phyloP scores from a whole-genome alignment of 2,113 vertebrate species.

The Indicator maculatus region DNA sequence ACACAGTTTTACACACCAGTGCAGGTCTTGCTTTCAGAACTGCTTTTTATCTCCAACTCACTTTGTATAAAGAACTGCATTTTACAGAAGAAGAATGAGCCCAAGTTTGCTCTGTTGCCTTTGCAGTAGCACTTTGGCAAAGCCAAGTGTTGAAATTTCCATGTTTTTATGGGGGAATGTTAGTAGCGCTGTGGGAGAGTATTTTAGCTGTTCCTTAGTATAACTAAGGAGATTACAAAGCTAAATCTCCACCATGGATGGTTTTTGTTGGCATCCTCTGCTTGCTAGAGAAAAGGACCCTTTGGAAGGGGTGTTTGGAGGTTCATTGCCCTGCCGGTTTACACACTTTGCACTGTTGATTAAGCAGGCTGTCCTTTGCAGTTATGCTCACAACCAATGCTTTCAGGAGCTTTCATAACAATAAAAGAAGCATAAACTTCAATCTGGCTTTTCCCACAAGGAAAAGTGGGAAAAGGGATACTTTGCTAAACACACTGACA shows the following conservation, averaged over 20 bases:
- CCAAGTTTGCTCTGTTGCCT: background rate
- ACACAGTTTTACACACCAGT: background rate
- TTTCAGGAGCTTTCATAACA: background rate
- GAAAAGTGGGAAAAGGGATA: background rate
- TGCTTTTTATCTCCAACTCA: background rate
- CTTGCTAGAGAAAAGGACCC: background rate
- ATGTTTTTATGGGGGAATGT: background rate
- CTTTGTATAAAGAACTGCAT: background rate
- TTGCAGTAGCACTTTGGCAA: constrained; percentile 17
- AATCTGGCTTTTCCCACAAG: background rate
- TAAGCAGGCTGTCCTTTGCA: background rate
- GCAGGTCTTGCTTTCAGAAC: constrained; percentile 35
- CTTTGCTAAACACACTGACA: background rate
- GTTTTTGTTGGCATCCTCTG: background rate
- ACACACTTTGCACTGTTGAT: background rate
- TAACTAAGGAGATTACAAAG: background rate
- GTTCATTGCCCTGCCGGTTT: background rate
- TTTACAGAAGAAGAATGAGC: background rate
- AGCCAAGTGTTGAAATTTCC: background rate
- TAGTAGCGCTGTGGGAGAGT: background rate
- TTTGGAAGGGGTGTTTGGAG: background rate
- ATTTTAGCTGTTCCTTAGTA: background rate
- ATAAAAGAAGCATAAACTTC: background rate
- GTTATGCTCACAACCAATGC: background rate
- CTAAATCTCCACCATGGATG: background rate